Percentiles rank a stretch among this genome's conserved stretches.
These are phyloP conservation scores for Brachionus paranguensis DNA, from an alignment of 1,140 invertebrate species.

Conservation along the genomic window DNA sequence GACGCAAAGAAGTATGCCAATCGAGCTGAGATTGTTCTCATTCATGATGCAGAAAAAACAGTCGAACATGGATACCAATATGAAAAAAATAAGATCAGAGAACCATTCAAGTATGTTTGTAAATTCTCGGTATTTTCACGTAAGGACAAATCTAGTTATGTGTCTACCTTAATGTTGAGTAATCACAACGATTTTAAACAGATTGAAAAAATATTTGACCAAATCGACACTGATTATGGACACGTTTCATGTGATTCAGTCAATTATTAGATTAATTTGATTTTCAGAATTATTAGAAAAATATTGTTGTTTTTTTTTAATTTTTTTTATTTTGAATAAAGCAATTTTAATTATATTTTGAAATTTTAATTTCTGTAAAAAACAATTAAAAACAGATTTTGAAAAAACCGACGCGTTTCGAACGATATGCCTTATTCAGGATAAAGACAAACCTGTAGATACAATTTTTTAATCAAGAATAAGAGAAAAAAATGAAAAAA, in stretches of 20 bases:
- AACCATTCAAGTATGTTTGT: neutral
- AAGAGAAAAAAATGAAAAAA: too few relatives aligned
- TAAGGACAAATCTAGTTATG: neutral
- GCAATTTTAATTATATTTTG: neutral
- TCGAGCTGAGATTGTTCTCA: neutral
- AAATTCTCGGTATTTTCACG: slow-evolving; percentile 9
- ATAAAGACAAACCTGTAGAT: too few relatives aligned
- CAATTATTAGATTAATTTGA: neutral
- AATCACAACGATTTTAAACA: neutral
- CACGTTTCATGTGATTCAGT: slow-evolving; percentile 9
- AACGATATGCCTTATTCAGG: too few relatives aligned
- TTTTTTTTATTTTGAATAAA: too few relatives aligned
- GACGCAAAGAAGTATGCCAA: neutral
- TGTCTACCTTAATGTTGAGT: neutral
- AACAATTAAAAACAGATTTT: too few relatives aligned
- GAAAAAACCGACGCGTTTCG: too few relatives aligned
- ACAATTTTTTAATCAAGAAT: too few relatives aligned
- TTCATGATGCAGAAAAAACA: slow-evolving; percentile 27
- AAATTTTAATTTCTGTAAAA: too few relatives aligned
- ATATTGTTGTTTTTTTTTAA: too few relatives aligned
- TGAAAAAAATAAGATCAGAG: slow-evolving; percentile 5
- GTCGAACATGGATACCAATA: slow-evolving; percentile 1
- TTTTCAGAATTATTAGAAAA: too few relatives aligned
- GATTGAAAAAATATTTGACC: neutral
- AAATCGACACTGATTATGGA: neutral